phyloP scores from a whole-genome alignment of 2,797 vertebrate genomes.

The Mastacembelus armatus region DNA sequence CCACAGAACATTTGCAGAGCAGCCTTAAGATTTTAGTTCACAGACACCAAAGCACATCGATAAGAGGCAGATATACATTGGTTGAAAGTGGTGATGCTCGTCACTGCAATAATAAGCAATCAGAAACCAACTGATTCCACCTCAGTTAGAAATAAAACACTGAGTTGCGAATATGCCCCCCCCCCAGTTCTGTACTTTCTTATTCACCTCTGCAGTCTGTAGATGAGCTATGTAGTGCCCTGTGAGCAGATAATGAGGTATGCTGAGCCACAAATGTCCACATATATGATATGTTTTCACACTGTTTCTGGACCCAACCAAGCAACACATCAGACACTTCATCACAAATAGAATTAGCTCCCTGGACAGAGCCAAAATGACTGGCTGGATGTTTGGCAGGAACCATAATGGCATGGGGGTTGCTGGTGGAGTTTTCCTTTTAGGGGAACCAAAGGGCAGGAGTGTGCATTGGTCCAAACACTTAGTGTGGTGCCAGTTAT shows the following conservation, averaged over 20 bases:
- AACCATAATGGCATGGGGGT: constrained; percentile 56
- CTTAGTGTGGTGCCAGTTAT: constrained; percentile 68
- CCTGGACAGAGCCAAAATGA: constrained; percentile 62
- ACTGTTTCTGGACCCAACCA: constrained; percentile 22
- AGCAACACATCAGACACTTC: constrained; percentile 58
- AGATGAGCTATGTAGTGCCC: constrained; percentile 18
- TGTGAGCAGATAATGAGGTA: constrained; percentile 35
- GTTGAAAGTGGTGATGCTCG: neutral
- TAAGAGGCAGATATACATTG: neutral
- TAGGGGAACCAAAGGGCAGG: constrained; percentile 52
- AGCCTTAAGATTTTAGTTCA: no score
- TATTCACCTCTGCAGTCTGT: constrained; percentile 30
- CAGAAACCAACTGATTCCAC: constrained; percentile 13
- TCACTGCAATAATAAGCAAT: neutral
- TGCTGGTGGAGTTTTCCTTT: constrained; percentile 58
- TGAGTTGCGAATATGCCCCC: neutral
- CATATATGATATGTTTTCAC: constrained; percentile 44
- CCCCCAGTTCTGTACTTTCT: constrained; percentile 8
- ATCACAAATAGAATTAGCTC: constrained; percentile 72
- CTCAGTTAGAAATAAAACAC: neutral
- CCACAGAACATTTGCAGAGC: no score
- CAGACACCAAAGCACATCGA: neutral
- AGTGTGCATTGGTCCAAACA: constrained; percentile 70
- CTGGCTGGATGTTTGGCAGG: constrained; percentile 52
- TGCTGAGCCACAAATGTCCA: constrained; percentile 43